Conservation (phyloP, 2,113 vertebrate genomes). For the Crocuta crocuta region DNA sequence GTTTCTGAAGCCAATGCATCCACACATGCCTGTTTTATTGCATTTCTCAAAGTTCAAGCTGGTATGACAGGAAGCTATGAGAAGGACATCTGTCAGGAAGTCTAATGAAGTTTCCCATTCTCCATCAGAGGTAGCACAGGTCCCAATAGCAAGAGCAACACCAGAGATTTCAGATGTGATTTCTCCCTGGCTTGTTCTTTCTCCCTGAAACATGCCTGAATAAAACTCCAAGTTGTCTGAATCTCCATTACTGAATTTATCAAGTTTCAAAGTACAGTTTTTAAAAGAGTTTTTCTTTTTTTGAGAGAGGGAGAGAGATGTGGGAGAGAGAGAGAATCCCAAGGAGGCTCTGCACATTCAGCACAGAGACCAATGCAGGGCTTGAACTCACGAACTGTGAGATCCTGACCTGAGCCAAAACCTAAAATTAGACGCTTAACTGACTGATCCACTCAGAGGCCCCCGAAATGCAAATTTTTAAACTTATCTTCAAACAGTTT, state of each 20-base stretch:
- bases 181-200: neutral
- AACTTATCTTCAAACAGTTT: neutral
- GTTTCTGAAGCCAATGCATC: neutral
- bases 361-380: too few species aligned
- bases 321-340: too few species aligned
- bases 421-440: too few species aligned
- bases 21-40: neutral
- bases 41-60: neutral
- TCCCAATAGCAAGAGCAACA: neutral
- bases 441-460: too few species aligned
- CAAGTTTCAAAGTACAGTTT: neutral
- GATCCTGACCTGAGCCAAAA: too few species aligned
- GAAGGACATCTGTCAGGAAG: neutral
- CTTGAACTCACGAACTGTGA: too few species aligned
- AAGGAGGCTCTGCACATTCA: too few species aligned
- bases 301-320: too few species aligned
- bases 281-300: neutral
- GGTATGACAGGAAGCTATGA: neutral
- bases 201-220: neutral
- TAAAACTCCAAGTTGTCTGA: neutral
- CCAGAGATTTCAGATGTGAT: accelerated
- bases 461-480: neutral
- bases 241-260: neutral
- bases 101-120: accelerated
- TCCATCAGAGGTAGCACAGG: accelerated